These are phyloP conservation scores for Zoanthus gigantus DNA, from an alignment of 92 coral and sea anemone species.

Conservation along the genomic window DNA sequence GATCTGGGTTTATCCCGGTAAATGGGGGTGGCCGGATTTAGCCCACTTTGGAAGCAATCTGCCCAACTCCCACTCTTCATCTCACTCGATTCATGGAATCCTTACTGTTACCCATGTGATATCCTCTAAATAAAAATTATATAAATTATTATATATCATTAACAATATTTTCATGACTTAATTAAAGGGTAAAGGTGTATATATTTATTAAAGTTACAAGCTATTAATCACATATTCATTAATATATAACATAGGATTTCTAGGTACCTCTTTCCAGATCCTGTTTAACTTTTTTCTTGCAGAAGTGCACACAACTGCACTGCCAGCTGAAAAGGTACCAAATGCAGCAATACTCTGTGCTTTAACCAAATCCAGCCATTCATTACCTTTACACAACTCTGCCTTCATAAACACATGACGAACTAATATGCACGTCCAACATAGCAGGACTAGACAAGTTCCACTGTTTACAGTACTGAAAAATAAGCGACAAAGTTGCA, in stretches of 20 bases:
- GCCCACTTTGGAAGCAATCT: too few species aligned
- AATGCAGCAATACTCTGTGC: conserved; percentile 74
- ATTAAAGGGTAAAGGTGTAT: too few species aligned
- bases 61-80: too few species aligned
- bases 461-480: conserved; percentile 74
- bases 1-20: too few species aligned
- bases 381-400: conserved; percentile 70
- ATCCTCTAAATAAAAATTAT: too few species aligned
- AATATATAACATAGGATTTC: not conserved
- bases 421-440: conserved; percentile 81
- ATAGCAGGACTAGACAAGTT: conserved; percentile 71
- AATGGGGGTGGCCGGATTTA: too few species aligned
- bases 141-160: not conserved
- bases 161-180: too few species aligned
- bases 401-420: conserved; percentile 61
- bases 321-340: conserved; percentile 86
- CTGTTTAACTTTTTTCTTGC: conserved; percentile 74
- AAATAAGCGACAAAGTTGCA: not conserved
- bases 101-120: too few species aligned
- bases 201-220: too few species aligned
- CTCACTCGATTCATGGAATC: too few species aligned
- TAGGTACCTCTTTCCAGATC: conserved; percentile 76
- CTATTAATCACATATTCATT: too few species aligned
- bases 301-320: conserved; percentile 68
- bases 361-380: conserved; percentile 74